phyloP scores from a whole-genome alignment of 2,888 invertebrate genomes.

The Leucoptera coffeella region DNA sequence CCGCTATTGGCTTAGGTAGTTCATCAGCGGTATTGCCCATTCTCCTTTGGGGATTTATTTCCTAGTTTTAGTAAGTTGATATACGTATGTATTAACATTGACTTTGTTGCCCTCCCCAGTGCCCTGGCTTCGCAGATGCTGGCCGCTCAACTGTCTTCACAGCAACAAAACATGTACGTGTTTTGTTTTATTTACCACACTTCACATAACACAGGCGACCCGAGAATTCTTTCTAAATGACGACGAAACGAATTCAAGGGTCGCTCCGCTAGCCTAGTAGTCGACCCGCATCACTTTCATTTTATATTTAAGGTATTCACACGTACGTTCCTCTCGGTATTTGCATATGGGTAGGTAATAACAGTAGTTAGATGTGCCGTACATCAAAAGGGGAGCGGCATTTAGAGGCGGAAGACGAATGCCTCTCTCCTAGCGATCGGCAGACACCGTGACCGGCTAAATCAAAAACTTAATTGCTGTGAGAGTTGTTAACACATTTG shows the following conservation, averaged over 20 bases:
- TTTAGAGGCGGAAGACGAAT: constrained; percentile 44
- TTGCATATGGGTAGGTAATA: constrained; percentile 48
- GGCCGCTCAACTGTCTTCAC: constrained; percentile 87
- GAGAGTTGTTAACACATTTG: constrained; percentile 33
- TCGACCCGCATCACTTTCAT: too few relatives aligned
- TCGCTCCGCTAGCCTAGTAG: too few relatives aligned
- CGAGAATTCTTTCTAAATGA: too few relatives aligned
- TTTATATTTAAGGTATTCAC: too few relatives aligned
- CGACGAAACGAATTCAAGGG: too few relatives aligned
- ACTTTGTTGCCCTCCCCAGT: constrained; percentile 70
- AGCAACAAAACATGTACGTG: constrained; percentile 92
- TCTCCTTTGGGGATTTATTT: too few relatives aligned
- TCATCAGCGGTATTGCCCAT: too few relatives aligned
- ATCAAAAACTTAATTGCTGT: constrained; percentile 32
- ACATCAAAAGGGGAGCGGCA: constrained; percentile 28
- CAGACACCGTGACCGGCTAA: constrained; percentile 33
- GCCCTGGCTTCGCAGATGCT: constrained; percentile 96
- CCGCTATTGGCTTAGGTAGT: too few relatives aligned
- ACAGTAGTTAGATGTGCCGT: constrained; percentile 33
- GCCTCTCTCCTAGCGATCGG: constrained; percentile 23
- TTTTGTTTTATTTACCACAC: too few relatives aligned
- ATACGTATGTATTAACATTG: too few relatives aligned
- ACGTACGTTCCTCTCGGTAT: constrained; percentile 47
- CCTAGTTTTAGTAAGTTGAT: too few relatives aligned
- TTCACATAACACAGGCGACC: too few relatives aligned